Percentiles rank a stretch among this genome's conserved stretches.
These are phyloP conservation scores for Ostrea denselamellosa DNA, from an alignment of 1,140 invertebrate species.

Conservation along the genomic window DNA sequence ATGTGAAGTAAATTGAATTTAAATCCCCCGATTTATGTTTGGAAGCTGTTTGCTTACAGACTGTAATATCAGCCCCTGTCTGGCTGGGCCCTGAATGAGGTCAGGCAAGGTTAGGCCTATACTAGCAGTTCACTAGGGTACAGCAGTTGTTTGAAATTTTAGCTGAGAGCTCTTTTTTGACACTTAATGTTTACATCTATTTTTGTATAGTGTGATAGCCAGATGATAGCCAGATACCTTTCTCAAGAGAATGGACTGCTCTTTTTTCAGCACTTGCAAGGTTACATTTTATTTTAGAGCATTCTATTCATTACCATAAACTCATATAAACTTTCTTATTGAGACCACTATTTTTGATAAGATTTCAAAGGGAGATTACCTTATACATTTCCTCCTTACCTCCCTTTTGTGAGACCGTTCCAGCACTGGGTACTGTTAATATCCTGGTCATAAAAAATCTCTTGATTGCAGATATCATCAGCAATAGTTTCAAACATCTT, in stretches of 20 bases:
- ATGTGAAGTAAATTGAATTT: constrained; percentile 33
- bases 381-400: constrained; percentile 34
- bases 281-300: background rate
- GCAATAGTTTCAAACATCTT: constrained; percentile 51
- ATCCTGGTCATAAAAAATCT: constrained; percentile 51
- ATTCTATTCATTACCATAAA: constrained; percentile 11
- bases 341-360: background rate
- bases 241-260: background rate
- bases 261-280: background rate
- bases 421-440: constrained; percentile 46
- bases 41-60: constrained; percentile 27
- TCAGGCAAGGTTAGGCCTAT: constrained; percentile 16
- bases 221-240: background rate
- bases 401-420: constrained; percentile 44
- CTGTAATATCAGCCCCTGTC: constrained; percentile 5
- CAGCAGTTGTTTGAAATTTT: background rate
- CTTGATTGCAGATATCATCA: constrained; percentile 46
- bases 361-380: constrained; percentile 23
- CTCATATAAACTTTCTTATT: background rate
- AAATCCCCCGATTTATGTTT: constrained; percentile 32
- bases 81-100: constrained; percentile 21
- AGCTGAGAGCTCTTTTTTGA: constrained; percentile 8
- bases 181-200: constrained; percentile 27
- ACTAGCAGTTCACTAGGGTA: background rate
- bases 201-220: constrained; percentile 16